Base-by-base conservation (phyloP, 2,888 invertebrate genomes). In the Alcis repandata region DNA sequence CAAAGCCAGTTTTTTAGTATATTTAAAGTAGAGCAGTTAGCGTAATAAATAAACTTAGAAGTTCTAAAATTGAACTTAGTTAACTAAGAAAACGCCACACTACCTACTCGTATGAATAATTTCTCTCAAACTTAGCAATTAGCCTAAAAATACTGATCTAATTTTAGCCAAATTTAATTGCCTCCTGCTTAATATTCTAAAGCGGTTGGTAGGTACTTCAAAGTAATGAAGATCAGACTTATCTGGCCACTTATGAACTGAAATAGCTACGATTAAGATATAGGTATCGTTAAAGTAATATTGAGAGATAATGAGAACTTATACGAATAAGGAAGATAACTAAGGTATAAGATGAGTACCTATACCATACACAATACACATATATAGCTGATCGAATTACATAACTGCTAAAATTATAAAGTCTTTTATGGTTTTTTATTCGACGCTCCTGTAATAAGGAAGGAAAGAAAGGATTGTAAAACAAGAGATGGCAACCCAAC, bases 181-280 rank as follows among this genome's bases (percentile, higher is more conserved):
- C 56, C 56, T 56, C 54, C 45, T 56, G 56, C 32, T 56, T 45
- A 36, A 56, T 56, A 56, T 46, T 56, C 56, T 6, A n/a, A 43
- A 56, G 56, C 56, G 36, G 33, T 43, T 43, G 45, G 56, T 56
- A 46, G 45, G 56, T 56, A 46, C 56, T 46, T 56, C 45, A 56
- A 45, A 56, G 56, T 56, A 56, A 56, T 56, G 45, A 36, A 45
- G 43, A 43, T 54, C 32, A 33, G 45, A 15, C 33, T 45, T 56
- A 56, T 56, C 56, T 45, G 20, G 45, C 56, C 56, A 56, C 56
- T 56, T 56, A 56, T 56, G 56, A 32, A 36, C 56, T 8, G 20
- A 45, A 56, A 56, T 56, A 56, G 45, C 56, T 36, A 13, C 56
- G 36, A 56, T 56, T 45, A 46, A 56, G 56, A 46, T 56, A 56